Evolutionary conservation across 2,113 vertebrate genomes (phyloP), one percentile per base, ranked within the genome.

Genomic region (Phyllopteryx taeniolatus): DNA sequence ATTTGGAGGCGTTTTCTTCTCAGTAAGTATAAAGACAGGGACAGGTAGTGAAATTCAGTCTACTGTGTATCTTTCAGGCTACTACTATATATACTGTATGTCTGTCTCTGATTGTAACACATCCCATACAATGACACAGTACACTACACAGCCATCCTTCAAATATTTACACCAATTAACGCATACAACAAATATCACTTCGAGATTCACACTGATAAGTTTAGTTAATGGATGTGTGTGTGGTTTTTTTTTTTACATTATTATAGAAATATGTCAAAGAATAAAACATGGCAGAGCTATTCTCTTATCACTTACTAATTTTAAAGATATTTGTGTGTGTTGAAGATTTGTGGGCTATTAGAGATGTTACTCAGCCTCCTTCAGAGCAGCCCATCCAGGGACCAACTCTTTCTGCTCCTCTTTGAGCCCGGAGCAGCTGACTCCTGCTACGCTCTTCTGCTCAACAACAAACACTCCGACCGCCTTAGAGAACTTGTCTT

Each of bases 401-500:
- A 98, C 78, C 98, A 99, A 68, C 93, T 99, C 85, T 97, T 96
- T 85, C 92, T 98, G 84, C 86, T 98, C 64, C 94, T 99, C 61
- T 98, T 96, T 83, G 98, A 99, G 83, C 94, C 95, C 2, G 94
- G 95, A 6, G 95, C 94, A 3, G 96, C 95, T 60, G 98, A 99
- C 83, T 95, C 95, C 84, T 95, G 96, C 85, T 99, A 99, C 59
- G 92, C 95, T 49, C 89, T 98, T 49, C 89, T 99, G 63, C 71
- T 98, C 80, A 96, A 97, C 81, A 95, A 93, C 79, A 96, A 96
- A 79, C 92, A 98, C 86, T 94, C 97, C 0, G 98, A 99, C 82
- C 93, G 81, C 67, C 92, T 99, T 71, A 78, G 94, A 83, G 96
- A 99, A 88, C 93, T 96, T 14, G 92, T 99, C 71, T 99, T 99